Evolutionary conservation across 2,888 invertebrate genomes (phyloP).

Genomic region (Luffia ferchaultella): DNA sequence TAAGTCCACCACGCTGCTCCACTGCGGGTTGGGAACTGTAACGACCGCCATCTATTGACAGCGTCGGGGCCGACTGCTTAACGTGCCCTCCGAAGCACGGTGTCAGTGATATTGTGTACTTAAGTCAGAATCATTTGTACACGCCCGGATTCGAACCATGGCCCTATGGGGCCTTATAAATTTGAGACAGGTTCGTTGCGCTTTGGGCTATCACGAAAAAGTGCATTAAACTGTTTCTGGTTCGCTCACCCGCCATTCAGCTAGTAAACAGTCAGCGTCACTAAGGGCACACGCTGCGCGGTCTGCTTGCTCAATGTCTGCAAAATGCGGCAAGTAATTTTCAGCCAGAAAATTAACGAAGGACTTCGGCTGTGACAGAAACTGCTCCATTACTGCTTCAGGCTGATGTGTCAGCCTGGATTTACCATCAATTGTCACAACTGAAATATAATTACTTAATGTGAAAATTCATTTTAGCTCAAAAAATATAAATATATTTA

Average conservation of each 20-base stretch:
- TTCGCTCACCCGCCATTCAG: slow-evolving; percentile 69
- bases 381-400: slow-evolving; percentile 71
- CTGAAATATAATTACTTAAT: slow-evolving; percentile 11
- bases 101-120: too few species aligned
- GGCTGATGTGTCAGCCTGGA: slow-evolving; percentile 69
- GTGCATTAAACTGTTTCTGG: slow-evolving; percentile 1
- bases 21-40: too few species aligned
- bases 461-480: slow-evolving; percentile 14
- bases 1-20: too few species aligned
- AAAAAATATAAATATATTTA: slow-evolving; percentile 7
- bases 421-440: slow-evolving; percentile 15
- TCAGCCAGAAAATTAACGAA: slow-evolving; percentile 76
- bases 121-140: too few species aligned
- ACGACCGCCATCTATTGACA: too few species aligned
- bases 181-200: too few species aligned
- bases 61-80: too few species aligned
- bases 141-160: too few species aligned
- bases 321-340: slow-evolving; percentile 78
- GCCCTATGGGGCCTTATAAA: too few species aligned
- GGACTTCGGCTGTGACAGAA: slow-evolving; percentile 70
- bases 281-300: slow-evolving; percentile 73
- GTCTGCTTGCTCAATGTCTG: slow-evolving; percentile 68
- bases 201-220: too few species aligned
- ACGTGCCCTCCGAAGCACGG: too few species aligned
- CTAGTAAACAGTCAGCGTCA: slow-evolving; percentile 72